Evolutionary conservation across 1,140 invertebrate genomes (phyloP), one percentile per base, ranked within the genome.

Genomic region (Hyles euphorbiae): DNA sequence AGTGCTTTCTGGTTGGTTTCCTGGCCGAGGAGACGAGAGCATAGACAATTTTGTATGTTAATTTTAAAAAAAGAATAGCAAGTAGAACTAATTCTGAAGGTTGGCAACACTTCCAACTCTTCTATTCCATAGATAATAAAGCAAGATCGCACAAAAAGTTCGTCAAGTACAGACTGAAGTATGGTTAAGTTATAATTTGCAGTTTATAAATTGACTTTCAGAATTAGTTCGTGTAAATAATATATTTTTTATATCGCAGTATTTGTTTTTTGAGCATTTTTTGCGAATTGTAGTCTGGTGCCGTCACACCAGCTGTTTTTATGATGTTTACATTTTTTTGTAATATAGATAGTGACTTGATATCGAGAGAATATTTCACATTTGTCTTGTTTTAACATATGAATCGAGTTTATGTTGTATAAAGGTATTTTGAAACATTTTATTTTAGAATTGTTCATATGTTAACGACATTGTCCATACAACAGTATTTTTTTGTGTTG

Each of bases 241-340:
- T 40, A 40, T 40, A 40, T 40, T 81, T 79, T 81, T 76, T 76
- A 78, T 79, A 79, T 69, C 40, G 56, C 72, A 78, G 71, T 72
- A 73, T 72, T 74, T 57, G 63, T 72, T 77, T 76, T 63, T 76
- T 40, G 76, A 57, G 63, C 65, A 75, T 78, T 78, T 78, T 78
- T 81, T 79, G 76, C 74, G 74, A 76, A 63, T 56, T 63, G 59
- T 60, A 61, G 65, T 56, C 60, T 64, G 64, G 57, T 52, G 60
- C 66, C 67, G 64, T 56, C 67, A 63, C 66, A 63, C 69, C 68
- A 50, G 44, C 45, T 50, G 46, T 75, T 79, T 79, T 79, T 67
- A 78, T 76, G 72, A 3, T 36, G 36, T 40, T 40, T 45, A 61
- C 53, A 47, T 47, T n/a, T 9, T 47, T n/a, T 47, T 11, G 46